Conservation (phyloP, 1,140 invertebrate genomes). For the Apis florea region DNA sequence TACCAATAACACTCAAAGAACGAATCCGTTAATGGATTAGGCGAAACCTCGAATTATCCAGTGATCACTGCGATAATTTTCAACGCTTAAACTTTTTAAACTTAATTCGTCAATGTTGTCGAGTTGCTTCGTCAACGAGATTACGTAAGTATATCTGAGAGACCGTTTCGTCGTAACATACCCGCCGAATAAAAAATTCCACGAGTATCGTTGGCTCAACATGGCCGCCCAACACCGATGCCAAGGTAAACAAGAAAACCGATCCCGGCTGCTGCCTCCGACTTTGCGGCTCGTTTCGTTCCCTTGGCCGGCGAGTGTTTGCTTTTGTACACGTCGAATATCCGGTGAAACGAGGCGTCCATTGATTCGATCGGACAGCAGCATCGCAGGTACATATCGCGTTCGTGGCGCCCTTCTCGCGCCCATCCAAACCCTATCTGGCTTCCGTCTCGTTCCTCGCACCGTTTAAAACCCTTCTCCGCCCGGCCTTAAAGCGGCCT, state of each 20-base stretch:
- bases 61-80: too few species aligned
- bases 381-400: constrained; percentile 66
- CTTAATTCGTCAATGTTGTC: too few species aligned
- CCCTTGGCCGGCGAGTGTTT: constrained; percentile 60
- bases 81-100: too few species aligned
- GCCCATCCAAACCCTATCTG: constrained; percentile 56
- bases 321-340: constrained; percentile 70
- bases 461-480: constrained; percentile 53
- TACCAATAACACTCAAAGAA: too few species aligned
- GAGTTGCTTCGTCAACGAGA: too few species aligned
- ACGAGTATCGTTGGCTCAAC: constrained; percentile 14
- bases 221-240: background rate
- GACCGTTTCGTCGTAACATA: too few species aligned
- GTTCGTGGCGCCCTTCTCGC: constrained; percentile 44
- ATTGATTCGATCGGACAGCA: constrained; percentile 72
- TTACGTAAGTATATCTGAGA: too few species aligned
- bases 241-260: constrained; percentile 42
- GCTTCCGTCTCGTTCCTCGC: constrained; percentile 50
- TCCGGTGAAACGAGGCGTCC: constrained; percentile 66
- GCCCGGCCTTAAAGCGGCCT: constrained; percentile 43
- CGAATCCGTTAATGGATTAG: too few species aligned
- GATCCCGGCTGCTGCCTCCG: background rate
- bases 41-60: too few species aligned
- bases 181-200: background rate
- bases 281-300: constrained; percentile 43